Evolutionary conservation across 2,888 invertebrate species (phyloP), one percentile per base, ranked within the genome.

Genomic region (Stratiomys singularior): DNA sequence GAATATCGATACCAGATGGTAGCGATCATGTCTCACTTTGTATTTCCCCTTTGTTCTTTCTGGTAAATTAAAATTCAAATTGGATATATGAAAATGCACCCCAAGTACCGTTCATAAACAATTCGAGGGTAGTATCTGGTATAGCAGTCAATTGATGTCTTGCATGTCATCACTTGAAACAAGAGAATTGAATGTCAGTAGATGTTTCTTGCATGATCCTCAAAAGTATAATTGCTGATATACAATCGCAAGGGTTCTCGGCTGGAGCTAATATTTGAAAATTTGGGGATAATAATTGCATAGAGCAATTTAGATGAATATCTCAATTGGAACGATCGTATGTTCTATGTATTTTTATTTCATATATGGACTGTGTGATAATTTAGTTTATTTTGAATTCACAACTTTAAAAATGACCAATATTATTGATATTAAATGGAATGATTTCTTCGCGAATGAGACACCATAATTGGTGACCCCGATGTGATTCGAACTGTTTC

Each of bases 1-100:
- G 66, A 66, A 37, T 37, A 27, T 2, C 9, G 5, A 37, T 9
- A 37, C 30, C 66, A 66, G n/a, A 30, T 66, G 66, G 66, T 37
- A 11, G 37, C 66, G 37, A 66, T 66, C 66, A 66, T 52, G 4
- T 52, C 18, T 52, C n/a, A 11, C 30, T n/a, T 66, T 15, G 3
- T 37, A 37, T 66, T 18, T 27, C 66, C 66, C 66, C 37, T 27
- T 52, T 72, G 27, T 72, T 56, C 69, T 72, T 72, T 72, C 71
- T 72, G 71, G 71, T 72, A 72, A 72, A 72, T 56, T 71, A 71
- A 71, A 15, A 71, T 72, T 72, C 56, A 72, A 72, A 52, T 28
- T 72, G 52, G 18, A 72, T 52, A 11, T 72, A 56, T 47, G 13
- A 28, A 72, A 28, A 56, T 52, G 52, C 28, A 56, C 52, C 71